Percentiles rank a stretch among this genome's conserved stretches.
phyloP scores from a whole-genome alignment of 2,797 vertebrate genomes.

The Pseudochromis fuscus region DNA sequence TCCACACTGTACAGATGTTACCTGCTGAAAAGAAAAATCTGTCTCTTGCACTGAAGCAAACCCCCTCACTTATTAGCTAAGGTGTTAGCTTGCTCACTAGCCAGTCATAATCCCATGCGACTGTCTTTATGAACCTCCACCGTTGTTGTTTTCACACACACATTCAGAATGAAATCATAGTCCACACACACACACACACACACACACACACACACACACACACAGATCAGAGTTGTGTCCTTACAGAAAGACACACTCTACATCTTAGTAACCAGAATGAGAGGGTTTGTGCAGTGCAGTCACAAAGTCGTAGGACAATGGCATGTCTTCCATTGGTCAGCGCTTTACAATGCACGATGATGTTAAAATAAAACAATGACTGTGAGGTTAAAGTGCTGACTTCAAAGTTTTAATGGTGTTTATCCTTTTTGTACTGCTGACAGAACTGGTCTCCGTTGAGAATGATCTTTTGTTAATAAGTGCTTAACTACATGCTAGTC shows the following conservation, averaged over 20 bases:
- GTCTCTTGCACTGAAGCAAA: not conserved
- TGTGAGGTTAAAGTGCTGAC: not conserved
- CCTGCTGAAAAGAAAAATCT: not conserved
- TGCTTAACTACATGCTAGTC: no score
- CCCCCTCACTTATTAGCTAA: not conserved
- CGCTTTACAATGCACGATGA: not conserved
- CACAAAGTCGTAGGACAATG: not conserved
- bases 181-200: not conserved
- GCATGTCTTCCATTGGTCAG: not conserved
- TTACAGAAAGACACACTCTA: not conserved
- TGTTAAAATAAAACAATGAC: slow-evolving; percentile 13
- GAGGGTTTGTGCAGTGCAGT: not conserved
- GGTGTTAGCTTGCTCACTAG: not conserved
- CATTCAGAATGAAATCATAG: slow-evolving; percentile 8
- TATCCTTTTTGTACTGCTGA: no score
- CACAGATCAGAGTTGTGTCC: not conserved
- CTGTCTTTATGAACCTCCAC: slow-evolving; percentile 14
- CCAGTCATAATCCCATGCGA: no score
- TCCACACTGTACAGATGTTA: not conserved
- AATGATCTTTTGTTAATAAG: no score
- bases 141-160: slow-evolving; percentile 8
- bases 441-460: no score
- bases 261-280: not conserved
- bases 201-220: not conserved
- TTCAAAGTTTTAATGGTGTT: no score